Base-by-base conservation (phyloP, 2,113 vertebrate genomes). In the Grallaria varia region DNA sequence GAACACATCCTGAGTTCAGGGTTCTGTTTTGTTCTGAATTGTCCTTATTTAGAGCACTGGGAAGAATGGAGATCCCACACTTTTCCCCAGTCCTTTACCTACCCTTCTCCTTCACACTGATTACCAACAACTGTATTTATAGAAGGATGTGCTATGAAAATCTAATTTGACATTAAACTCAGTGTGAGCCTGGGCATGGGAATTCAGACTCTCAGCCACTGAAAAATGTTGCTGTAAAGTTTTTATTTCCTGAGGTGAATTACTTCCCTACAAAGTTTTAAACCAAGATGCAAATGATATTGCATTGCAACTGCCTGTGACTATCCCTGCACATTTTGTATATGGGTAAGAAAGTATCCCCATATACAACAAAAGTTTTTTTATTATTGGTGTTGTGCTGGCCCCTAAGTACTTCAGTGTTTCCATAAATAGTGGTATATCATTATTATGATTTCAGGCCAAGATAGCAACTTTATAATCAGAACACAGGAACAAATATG, bases 1-100 rank as follows among this genome's bases (percentile, higher is more conserved):
- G 14, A 15, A 88, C 12, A 69, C 1, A 55, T 8, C 30, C 33
- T 37, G 25, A 66, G 4, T 33, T 52, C 0, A 1, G 7, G 2
- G 2, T 1, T 44, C 28, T n/a, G 5, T 27, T 63, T 87, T 56
- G 9, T 67, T 92, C 45, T 55, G 14, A 55, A 71, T 15, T 73
- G 14, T 76, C 10, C 16, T 74, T 52, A 81, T 33, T 44, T 56
- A 60, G 12, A 63, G 13, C 17, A 7, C 23, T 40, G 13, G 9
- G 5, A 89, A 84, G 40, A n/a, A 75, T 5, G 16, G 20, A 79
- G 5, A 84, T 33, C 6, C 3, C 30, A 28, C 40, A 42, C 10
- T 49, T n/a, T 62, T 53, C 17, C 10, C 28, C 6, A 24, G 27
- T 31, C 13, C 7, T 45, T 40, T 69, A 62, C n/a, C 5, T 10